Base-by-base conservation (phyloP, 2,888 invertebrate species). In the Sussaba pulchella region DNA sequence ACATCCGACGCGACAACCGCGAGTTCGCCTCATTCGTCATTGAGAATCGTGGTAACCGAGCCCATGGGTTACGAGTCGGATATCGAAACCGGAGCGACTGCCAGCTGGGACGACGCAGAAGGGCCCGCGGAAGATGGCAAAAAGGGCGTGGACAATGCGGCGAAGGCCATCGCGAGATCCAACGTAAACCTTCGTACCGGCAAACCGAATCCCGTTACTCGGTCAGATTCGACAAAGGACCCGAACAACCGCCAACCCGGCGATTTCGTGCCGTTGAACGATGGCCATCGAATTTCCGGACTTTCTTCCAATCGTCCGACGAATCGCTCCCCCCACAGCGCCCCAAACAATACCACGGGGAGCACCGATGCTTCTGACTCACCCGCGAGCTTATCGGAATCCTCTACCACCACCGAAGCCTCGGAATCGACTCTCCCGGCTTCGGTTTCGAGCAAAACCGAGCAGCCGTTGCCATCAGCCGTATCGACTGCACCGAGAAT, bases 41-140 rank as follows among this genome's bases (percentile, higher is more conserved):
- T 88, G 71, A 82, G 87, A 19, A 89, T 88, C 41, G 84, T 90
- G 64, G 89, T 89, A 41, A 86, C 87, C 57, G 84, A 85, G 74
- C 79, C 84, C 24, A 59, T 70, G 39, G 54, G 52, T n/a, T 66
- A 74, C 19, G 47, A 41, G 31, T 14, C 31, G 17, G 17, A 17
- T 9, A n/a, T 31, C 31, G 77, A 59, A 26, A 57, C 21, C 41
- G 50, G 52, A 14, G 41, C 47, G 59, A 39, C 9, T 14, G 36
- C 9, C 47, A 50, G 8, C 10, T 12, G 39, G 6, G 39, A 45
- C n/a, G 45, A 67, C n/a, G 14, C 47, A 63, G 61, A 69, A 66
- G 10, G 24, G 6, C 12, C 26, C 12, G 26, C 17, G 41, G 12
- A 21, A 12, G 14, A 36, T 8, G 36, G 31, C 0, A 50, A 19